Percentiles rank a stretch among this genome's conserved stretches.
These are phyloP conservation scores for Danio rerio DNA, from an alignment of 2,113 vertebrate species.

Conservation along the genomic window GRCz12tu NC_133182.1:34716501-34717000, in stretches of 20 bases:
- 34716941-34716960: constrained; percentile 89
- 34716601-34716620: background rate
- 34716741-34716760: background rate
- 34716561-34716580: constrained; percentile 1
- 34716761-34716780: constrained; percentile 86
- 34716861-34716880: constrained; percentile 88
- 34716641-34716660: background rate
- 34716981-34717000: background rate
- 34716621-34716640: background rate
- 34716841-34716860: constrained; percentile 89
- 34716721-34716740: background rate
- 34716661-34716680: background rate
- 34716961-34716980: background rate
- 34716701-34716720: no score
- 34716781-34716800: constrained; percentile 94
- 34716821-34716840: constrained; percentile 88
- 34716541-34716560: constrained; percentile 96
- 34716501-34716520: constrained; percentile 92
- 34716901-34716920: constrained; percentile 90
- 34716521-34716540: constrained; percentile 95
- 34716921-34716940: constrained; percentile 96
- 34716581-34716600: constrained; percentile 24
- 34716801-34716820: constrained; percentile 94
- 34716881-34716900: constrained; percentile 89
- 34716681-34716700: no score